Evolutionary conservation across 2,888 invertebrate genomes (phyloP).

Genomic region (Euclidia mi): DNA sequence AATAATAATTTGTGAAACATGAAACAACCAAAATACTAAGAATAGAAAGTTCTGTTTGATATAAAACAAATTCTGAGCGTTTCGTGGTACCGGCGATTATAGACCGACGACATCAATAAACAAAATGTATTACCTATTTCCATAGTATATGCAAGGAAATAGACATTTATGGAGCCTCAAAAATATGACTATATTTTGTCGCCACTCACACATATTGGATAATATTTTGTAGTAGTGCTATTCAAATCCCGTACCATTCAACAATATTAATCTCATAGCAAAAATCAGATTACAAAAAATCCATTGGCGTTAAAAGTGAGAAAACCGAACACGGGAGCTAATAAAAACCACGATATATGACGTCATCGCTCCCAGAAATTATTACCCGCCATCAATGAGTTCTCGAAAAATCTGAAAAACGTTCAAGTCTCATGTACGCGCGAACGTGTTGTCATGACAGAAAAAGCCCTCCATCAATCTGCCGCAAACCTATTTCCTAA

Average conservation of each 20-base stretch:
- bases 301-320: constrained; percentile 17
- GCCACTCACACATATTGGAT: too few species aligned
- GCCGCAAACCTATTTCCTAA: constrained; percentile 76
- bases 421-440: constrained; percentile 69
- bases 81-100: neutral
- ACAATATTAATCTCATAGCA: constrained; percentile 15
- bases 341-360: constrained; percentile 60
- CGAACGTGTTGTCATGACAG: constrained; percentile 78
- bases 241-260: too few species aligned
- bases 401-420: constrained; percentile 73
- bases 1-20: too few species aligned
- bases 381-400: constrained; percentile 65
- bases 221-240: too few species aligned
- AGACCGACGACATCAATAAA: neutral
- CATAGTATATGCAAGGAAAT: constrained; percentile 1
- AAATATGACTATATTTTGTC: neutral
- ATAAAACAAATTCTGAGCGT: too few species aligned
- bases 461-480: constrained; percentile 82
- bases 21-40: too few species aligned
- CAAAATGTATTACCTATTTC: neutral
- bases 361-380: constrained; percentile 63
- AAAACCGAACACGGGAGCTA: constrained; percentile 25
- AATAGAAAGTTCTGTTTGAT: too few species aligned
- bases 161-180: constrained; percentile 1
- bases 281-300: constrained; percentile 21